Evolutionary conservation across 1,140 invertebrate genomes (phyloP).

Genomic region (Pseudomyrmex gracilis): DNA sequence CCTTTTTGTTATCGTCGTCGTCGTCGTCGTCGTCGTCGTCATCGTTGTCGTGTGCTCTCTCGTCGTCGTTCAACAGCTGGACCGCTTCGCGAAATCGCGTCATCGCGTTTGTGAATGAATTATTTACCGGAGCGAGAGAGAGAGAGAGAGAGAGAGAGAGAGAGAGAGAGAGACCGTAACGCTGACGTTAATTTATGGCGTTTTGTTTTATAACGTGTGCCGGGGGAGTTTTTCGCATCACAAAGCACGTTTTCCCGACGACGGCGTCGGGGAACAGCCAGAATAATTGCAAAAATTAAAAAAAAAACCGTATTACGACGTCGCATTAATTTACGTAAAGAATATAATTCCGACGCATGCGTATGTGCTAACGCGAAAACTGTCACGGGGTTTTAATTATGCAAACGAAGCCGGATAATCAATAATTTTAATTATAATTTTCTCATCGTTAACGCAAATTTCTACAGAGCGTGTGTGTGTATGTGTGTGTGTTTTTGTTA

Average conservation of each 20-base stretch:
- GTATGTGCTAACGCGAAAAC: background rate
- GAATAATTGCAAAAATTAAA: constrained; percentile 18
- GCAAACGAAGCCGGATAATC: constrained; percentile 25
- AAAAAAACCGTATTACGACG: constrained; percentile 17
- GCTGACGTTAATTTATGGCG: constrained; percentile 46
- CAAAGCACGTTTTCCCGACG: constrained; percentile 9
- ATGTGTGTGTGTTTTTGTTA: background rate
- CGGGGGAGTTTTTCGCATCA: constrained; percentile 4
- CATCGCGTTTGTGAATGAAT: constrained; percentile 22
- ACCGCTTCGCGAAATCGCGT: constrained; percentile 16
- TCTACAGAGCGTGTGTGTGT: too few relatives aligned
- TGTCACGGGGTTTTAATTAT: constrained; percentile 9
- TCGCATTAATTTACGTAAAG: constrained; percentile 28
- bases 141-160: too few relatives aligned
- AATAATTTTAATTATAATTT: constrained; percentile 55
- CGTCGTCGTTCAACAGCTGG: constrained; percentile 17
- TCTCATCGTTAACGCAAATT: background rate
- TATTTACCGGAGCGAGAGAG: constrained; percentile 13
- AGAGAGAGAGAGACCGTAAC: background rate
- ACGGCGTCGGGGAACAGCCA: too few relatives aligned
- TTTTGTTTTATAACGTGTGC: constrained; percentile 32
- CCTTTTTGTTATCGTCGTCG: too few relatives aligned
- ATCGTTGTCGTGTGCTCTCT: background rate
- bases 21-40: background rate
- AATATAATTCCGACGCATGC: background rate